Base-by-base conservation (phyloP, 2,113 vertebrate species). In the Hoplias malabaricus region DNA sequence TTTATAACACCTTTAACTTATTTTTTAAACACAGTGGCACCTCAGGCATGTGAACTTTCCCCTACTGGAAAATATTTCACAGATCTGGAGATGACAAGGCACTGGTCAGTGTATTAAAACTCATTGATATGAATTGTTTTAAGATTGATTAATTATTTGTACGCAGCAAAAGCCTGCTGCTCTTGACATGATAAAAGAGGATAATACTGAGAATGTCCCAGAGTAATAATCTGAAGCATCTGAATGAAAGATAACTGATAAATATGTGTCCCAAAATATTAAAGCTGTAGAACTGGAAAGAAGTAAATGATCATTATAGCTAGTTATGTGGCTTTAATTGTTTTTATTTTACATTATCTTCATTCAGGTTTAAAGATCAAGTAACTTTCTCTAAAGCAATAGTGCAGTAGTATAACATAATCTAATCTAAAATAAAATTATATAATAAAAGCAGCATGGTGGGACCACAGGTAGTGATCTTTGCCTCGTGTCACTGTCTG, bases 21-120 rank as follows among this genome's bases (percentile, higher is more conserved):
- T 6, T 57, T 54, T 2, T 14, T 53, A 65, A 75, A 53, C 42
- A 67, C 34, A 31, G 31, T 25, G 46, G 13, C 23, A 50, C 14
- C 27, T 69, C 5, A 16, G 27, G 16, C 14, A 42, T 48, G 14
- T 25, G n/a, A 27, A 29, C 75, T 78, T 70, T 78, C 40, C 69
- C 75, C 66, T 69, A 69, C 53, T 76, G 67, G 42, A 31, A 25
- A 7, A 13, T 11, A 2, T 13, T 8, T 21, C 21, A 27, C 57
- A 48, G 9, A 36, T 8, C 7, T 19, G 14, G 1, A 62, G 13
- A 9, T 33, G 46, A 50, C 46, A 7, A 2, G 46, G 46, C 19
- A 16, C 19, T 62, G 19, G 57, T n/a, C n/a, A 16, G 57, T 4
- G 31, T 62, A 34, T 13, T 61, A 10, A 66, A 13, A 66, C n/a